These are phyloP conservation scores for Ophonus ardosiacus DNA, from an alignment of 2,888 invertebrate genomes.

Conservation along the genomic window DNA sequence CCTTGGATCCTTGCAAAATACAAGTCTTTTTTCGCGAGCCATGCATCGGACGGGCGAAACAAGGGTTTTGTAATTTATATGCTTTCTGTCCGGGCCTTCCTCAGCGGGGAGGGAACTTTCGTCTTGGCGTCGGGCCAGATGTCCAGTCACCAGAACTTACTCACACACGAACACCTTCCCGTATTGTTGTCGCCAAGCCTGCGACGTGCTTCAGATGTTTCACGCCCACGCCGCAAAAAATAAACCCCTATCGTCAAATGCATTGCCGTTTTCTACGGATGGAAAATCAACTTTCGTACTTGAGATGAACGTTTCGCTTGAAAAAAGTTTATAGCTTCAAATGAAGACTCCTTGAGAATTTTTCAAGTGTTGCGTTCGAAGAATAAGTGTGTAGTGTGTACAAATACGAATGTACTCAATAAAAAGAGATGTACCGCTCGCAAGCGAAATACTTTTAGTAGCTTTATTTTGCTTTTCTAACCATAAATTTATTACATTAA, in stretches of 20 bases:
- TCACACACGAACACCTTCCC: constrained; percentile 53
- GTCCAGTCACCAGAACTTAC: constrained; percentile 56
- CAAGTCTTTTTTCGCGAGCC: constrained; percentile 51
- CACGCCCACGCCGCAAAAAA: constrained; percentile 42
- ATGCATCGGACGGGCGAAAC: constrained; percentile 57
- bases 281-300: constrained; percentile 27
- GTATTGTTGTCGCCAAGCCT: constrained; percentile 45
- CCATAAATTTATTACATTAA: background rate
- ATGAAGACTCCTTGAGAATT: constrained; percentile 41
- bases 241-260: constrained; percentile 17
- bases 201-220: constrained; percentile 54
- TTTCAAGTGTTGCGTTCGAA: constrained; percentile 33
- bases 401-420: background rate
- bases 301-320: constrained; percentile 33
- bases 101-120: constrained; percentile 10
- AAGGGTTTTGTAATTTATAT: constrained; percentile 60
- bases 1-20: constrained; percentile 52
- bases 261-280: constrained; percentile 37
- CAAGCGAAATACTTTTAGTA: constrained; percentile 12
- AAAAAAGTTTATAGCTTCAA: constrained; percentile 55
- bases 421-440: background rate
- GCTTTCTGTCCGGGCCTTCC: constrained; percentile 12
- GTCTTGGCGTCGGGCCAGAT: constrained; percentile 45
- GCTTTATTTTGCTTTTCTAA: background rate
- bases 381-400: background rate